These are phyloP conservation scores for Lordiphosa clarofinis DNA, from an alignment of 1,140 invertebrate genomes.

Conservation along the genomic window DNA sequence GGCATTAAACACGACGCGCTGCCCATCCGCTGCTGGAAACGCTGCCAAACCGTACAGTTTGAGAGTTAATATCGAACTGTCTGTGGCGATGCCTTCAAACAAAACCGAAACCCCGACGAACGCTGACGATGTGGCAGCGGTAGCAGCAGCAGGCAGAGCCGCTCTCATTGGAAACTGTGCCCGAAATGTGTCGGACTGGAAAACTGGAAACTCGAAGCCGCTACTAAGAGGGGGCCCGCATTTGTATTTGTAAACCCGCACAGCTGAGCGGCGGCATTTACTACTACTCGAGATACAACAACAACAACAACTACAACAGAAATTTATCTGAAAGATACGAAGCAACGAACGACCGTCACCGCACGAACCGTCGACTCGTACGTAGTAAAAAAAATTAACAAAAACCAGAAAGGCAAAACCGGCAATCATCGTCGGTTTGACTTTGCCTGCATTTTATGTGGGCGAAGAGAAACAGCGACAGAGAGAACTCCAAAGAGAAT, in stretches of 20 bases:
- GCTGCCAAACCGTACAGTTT: constrained; percentile 72
- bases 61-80: constrained; percentile 68
- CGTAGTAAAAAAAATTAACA: constrained; percentile 39
- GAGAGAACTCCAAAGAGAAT: no score
- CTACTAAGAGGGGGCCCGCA: constrained; percentile 7
- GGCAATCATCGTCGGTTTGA: constrained; percentile 33
- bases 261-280: constrained; percentile 65
- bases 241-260: constrained; percentile 31
- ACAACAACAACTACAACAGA: constrained; percentile 35
- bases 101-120: constrained; percentile 4
- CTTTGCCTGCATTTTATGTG: constrained; percentile 38
- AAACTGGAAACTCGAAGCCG: constrained; percentile 4
- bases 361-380: constrained; percentile 10
- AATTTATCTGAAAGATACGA: constrained; percentile 64
- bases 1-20: constrained; percentile 29
- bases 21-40: constrained; percentile 48
- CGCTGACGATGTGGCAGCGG: constrained; percentile 9
- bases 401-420: constrained; percentile 32
- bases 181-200: constrained; percentile 4
- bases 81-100: constrained; percentile 39
- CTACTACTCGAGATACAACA: constrained; percentile 34
- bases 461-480: constrained; percentile 27
- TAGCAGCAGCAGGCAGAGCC: constrained; percentile 1
- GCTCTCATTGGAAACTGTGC: constrained; percentile 6
- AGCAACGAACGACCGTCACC: constrained; percentile 37